Evolutionary conservation across 2,888 invertebrate genomes (phyloP), one percentile per base, ranked within the genome.

Genomic region (Leptinotarsa peninsularis): DNA sequence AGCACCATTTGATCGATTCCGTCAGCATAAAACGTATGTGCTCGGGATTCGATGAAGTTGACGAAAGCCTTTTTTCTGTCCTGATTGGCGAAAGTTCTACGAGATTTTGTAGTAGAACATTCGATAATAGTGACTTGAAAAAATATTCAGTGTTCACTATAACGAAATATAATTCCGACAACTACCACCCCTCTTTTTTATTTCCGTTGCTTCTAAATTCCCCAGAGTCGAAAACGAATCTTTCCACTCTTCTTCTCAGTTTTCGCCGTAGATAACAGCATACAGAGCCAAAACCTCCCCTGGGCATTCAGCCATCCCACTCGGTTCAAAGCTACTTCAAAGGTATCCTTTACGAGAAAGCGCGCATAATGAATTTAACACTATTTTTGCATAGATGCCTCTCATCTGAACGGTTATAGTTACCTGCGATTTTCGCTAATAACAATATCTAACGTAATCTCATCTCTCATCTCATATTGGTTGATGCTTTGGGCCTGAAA

Each of bases 311-410:
- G 4, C 52, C 33, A 0, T 52, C 52, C 52, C n/a, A 52, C 52
- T n/a, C n/a, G 5, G 4, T 56, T 21, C 21, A 13, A 21, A 56
- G 56, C 56, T 18, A 18, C 18, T 21, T 56, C 56, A 21, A 13
- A n/a, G 21, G 18, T 18, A 56, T 56, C 13, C 56, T 56, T 21
- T 23, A 13, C 18, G 10, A 56, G 10, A 56, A 56, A 52, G 52
- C 56, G 56, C 56, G 71, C 67, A 67, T 71, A 74, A 71, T 74
- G 68, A 74, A 74, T 71, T 67, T 74, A 74, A 71, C 74, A 74
- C 67, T 71, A 71, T 74, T 74, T 67, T 74, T 54, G 49, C 56
- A 60, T 23, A 67, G 67, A 54, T 43, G 21, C 71, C 54, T 67
- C 67, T 50, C 74, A 74, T 27, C 68, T 21, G 54, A 74, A 74